These are phyloP conservation scores for Argyra leucocephala DNA, from an alignment of 2,888 invertebrate genomes.

Conservation along the genomic window DNA sequence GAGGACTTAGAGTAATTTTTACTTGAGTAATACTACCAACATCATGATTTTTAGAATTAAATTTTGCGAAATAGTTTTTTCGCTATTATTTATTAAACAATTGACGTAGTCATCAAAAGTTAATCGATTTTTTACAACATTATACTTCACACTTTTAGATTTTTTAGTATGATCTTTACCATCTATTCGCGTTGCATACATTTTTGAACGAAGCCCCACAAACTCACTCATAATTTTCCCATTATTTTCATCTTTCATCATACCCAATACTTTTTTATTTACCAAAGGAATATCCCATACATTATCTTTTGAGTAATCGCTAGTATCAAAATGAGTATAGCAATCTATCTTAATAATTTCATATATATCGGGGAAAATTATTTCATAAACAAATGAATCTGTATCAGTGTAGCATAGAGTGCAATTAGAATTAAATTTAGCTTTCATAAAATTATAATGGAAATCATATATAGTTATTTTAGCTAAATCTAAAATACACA, in stretches of 20 bases:
- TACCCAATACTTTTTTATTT: constrained; percentile 4
- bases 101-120: background rate
- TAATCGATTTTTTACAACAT: background rate
- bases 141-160: background rate
- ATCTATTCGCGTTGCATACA: background rate
- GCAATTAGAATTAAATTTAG: too few species aligned
- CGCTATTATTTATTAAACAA: background rate
- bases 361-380: background rate
- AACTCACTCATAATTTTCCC: background rate
- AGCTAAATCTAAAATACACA: constrained; percentile 36
- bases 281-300: background rate
- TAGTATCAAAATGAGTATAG: constrained; percentile 12
- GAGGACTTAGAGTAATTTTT: background rate
- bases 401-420: too few species aligned
- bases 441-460: too few species aligned
- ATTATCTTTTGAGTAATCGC: constrained; percentile 12
- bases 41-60: background rate
- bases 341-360: too few species aligned
- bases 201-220: background rate
- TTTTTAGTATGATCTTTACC: background rate
- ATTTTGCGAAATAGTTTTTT: background rate
- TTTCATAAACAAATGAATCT: too few species aligned
- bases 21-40: background rate
- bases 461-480: constrained; percentile 34
- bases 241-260: background rate